These are phyloP conservation scores for Brachyopa scutellaris DNA, from an alignment of 2,888 invertebrate species.

Conservation along the genomic window DNA sequence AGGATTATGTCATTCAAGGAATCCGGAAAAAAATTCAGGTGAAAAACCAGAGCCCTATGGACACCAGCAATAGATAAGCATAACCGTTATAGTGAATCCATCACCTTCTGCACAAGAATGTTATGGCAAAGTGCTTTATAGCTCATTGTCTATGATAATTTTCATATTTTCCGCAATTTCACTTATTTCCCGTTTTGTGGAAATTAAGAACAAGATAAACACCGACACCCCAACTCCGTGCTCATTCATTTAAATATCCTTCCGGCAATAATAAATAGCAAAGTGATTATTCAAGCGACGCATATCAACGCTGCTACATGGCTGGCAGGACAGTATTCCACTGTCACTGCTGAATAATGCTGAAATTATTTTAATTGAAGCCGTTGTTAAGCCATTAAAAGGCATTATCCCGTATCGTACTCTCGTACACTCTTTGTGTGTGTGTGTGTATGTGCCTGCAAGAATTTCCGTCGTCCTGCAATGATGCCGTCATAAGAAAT, in stretches of 20 bases:
- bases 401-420: constrained; percentile 64
- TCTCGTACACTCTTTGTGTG: not conserved
- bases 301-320: constrained; percentile 3
- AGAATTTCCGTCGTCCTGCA: constrained; percentile 49
- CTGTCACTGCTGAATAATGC: constrained; percentile 63
- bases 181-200: constrained; percentile 29
- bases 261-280: constrained; percentile 62
- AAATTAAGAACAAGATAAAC: constrained; percentile 33
- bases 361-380: constrained; percentile 72
- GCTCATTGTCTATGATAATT: constrained; percentile 48
- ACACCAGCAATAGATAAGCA: too few species aligned
- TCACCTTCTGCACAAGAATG: too few species aligned
- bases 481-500: constrained; percentile 68
- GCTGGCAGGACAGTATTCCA: constrained; percentile 14
- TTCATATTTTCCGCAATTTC: constrained; percentile 49
- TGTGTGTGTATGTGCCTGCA: constrained; percentile 22
- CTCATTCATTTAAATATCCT: constrained; percentile 68
- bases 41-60: too few species aligned
- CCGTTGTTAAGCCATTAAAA: constrained; percentile 71
- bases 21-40: too few species aligned
- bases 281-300: constrained; percentile 59
- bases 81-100: too few species aligned
- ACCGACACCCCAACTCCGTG: constrained; percentile 53
- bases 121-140: not conserved
- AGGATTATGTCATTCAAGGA: too few species aligned